Evolutionary conservation across 2,888 invertebrate genomes (phyloP).

Genomic region (Artemia sinica): DNA sequence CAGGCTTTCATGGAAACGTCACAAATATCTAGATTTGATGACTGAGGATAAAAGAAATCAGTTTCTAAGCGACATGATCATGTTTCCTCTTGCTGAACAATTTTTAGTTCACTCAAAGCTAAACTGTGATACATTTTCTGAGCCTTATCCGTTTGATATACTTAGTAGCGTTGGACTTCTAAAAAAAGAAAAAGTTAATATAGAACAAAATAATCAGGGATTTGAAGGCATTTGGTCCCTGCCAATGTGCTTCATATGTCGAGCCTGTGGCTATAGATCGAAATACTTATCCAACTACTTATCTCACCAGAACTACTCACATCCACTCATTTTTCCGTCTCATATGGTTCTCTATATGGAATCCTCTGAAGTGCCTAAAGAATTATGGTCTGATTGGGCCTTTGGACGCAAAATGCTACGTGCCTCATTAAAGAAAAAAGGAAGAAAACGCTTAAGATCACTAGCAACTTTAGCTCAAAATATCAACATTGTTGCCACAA

Average conservation of each 20-base stretch:
- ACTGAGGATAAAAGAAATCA: background rate
- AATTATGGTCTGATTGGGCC: conserved; percentile 1
- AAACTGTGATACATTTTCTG: background rate
- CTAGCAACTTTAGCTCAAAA: background rate
- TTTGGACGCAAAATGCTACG: conserved; percentile 3
- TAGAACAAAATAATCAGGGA: background rate
- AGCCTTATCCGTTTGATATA: background rate
- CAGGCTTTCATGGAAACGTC: conserved; percentile 8
- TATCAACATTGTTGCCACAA: background rate
- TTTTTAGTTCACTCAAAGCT: background rate
- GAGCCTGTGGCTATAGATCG: background rate
- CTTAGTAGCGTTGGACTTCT: background rate
- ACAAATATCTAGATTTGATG: conserved; percentile 6
- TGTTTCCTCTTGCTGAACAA: conserved; percentile 7
- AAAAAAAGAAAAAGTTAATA: background rate
- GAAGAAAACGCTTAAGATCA: background rate
- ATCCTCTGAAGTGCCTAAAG: background rate
- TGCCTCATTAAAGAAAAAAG: background rate
- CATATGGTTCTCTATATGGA: conserved; percentile 4
- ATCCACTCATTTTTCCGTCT: background rate
- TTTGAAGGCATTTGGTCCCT: conserved; percentile 11
- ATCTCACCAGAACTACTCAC: conserved; percentile 7
- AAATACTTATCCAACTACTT: conserved; percentile 5
- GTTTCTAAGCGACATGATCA: conserved; percentile 7
- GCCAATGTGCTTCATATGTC: conserved; percentile 11